These are phyloP conservation scores for Drosophila punjabiensis DNA, from an alignment of 1,140 invertebrate species.

Conservation along the genomic window DNA sequence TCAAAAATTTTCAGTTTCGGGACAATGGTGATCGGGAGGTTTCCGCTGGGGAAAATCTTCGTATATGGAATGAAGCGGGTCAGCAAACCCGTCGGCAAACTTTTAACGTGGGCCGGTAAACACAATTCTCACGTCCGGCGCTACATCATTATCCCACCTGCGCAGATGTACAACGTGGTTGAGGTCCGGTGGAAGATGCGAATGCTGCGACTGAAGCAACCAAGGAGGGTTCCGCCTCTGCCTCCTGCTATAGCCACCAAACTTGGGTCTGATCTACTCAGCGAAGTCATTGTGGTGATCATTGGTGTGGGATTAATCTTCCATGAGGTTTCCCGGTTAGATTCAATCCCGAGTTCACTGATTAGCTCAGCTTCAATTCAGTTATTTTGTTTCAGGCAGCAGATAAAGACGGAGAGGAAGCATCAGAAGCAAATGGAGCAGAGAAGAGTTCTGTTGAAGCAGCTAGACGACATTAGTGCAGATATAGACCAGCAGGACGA, in stretches of 20 bases:
- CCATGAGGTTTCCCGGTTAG: constrained; percentile 42
- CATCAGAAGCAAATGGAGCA: not conserved
- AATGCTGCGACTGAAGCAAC: constrained; percentile 53
- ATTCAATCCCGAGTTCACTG: not conserved
- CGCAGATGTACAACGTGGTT: constrained; percentile 43
- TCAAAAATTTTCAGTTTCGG: constrained; percentile 28
- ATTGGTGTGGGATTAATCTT: constrained; percentile 32
- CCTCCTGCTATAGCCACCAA: constrained; percentile 27
- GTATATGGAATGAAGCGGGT: constrained; percentile 38
- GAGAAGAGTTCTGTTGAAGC: not conserved
- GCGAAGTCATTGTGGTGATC: constrained; percentile 45
- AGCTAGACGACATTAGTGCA: constrained; percentile 18
- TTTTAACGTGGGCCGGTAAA: constrained; percentile 30
- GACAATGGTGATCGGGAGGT: constrained; percentile 51
- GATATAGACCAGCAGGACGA: constrained; percentile 40
- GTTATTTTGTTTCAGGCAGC: constrained; percentile 25
- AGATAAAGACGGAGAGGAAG: constrained; percentile 29
- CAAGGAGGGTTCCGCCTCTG: constrained; percentile 35
- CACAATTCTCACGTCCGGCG: constrained; percentile 21
- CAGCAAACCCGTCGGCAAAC: constrained; percentile 32
- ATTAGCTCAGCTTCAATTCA: not conserved
- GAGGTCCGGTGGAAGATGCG: constrained; percentile 53
- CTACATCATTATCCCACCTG: constrained; percentile 40
- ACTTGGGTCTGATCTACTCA: constrained; percentile 45
- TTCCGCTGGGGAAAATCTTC: constrained; percentile 54